Evolutionary conservation across 2,113 vertebrate species (phyloP).

Genomic region (Myiagra hebetior): DNA sequence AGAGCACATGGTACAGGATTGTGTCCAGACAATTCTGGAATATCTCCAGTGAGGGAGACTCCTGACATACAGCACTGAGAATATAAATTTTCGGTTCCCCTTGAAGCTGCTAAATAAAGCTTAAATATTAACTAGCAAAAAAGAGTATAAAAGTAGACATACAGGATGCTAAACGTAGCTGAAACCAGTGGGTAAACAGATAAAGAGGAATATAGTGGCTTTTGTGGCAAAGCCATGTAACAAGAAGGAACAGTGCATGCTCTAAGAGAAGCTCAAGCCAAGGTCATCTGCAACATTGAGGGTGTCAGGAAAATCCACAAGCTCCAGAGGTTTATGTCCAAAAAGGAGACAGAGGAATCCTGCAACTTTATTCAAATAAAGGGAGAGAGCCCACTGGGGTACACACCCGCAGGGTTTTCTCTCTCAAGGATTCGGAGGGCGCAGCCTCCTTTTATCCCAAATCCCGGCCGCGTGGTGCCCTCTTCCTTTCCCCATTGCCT

Average conservation of each 20-base stretch:
- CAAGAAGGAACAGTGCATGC: neutral
- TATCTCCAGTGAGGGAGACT: neutral
- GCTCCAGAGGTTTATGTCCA: neutral
- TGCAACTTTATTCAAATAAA: neutral
- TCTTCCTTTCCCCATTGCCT: neutral
- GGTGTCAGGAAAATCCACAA: neutral
- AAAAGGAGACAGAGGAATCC: neutral
- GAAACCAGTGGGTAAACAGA: neutral
- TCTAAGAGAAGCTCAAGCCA: neutral
- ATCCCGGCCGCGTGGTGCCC: accelerated
- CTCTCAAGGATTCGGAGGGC: accelerated
- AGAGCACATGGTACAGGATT: neutral
- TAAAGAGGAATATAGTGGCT: neutral
- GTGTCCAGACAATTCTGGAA: neutral
- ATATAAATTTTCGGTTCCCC: neutral
- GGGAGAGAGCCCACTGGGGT: too few relatives aligned
- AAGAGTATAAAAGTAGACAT: neutral
- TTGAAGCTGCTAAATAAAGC: neutral
- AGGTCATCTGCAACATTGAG: neutral
- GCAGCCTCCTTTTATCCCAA: too few relatives aligned
- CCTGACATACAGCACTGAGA: neutral
- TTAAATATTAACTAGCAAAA: neutral
- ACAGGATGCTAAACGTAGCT: neutral
- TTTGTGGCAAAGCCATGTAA: neutral
- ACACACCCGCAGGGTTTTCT: accelerated